Evolutionary conservation across 2,888 invertebrate genomes (phyloP).

Genomic region (Amphipoea oculea): DNA sequence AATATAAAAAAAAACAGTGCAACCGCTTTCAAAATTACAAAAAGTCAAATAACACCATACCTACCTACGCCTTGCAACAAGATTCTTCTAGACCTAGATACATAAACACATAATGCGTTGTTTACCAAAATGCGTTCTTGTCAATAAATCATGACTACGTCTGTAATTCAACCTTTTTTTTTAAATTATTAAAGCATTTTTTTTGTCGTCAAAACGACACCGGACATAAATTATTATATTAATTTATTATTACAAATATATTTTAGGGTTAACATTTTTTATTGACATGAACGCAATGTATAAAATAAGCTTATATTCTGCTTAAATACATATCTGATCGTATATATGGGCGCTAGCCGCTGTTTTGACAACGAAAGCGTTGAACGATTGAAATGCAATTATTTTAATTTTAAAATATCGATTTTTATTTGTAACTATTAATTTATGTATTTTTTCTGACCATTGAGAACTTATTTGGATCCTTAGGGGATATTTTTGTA

Average conservation of each 20-base stretch:
- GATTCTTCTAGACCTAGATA: neutral
- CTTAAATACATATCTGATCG: conserved; percentile 60
- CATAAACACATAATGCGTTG: conserved; percentile 3
- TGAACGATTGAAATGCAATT: conserved; percentile 50
- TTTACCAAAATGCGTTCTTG: conserved; percentile 28
- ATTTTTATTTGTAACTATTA: conserved; percentile 25
- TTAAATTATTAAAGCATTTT: neutral
- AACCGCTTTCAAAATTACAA: neutral
- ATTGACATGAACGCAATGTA: conserved; percentile 30
- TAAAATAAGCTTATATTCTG: conserved; percentile 30
- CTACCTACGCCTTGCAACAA: neutral
- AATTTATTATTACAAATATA: conserved; percentile 11
- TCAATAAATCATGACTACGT: conserved; percentile 7
- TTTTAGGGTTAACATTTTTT: conserved; percentile 6
- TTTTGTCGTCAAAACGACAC: neutral
- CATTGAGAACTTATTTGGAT: neutral
- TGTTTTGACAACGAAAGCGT: conserved; percentile 53
- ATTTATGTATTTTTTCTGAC: conserved; percentile 4
- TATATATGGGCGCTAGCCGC: conserved; percentile 37
- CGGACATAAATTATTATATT: too few species aligned
- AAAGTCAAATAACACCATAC: neutral
- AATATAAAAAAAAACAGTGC: neutral
- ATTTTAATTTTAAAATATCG: conserved; percentile 41
- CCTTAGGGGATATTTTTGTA: neutral
- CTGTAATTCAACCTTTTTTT: neutral